Evolutionary conservation across 1,140 invertebrate species (phyloP), one percentile per base, ranked within the genome.

Genomic region (Lepidurus packardi): DNA sequence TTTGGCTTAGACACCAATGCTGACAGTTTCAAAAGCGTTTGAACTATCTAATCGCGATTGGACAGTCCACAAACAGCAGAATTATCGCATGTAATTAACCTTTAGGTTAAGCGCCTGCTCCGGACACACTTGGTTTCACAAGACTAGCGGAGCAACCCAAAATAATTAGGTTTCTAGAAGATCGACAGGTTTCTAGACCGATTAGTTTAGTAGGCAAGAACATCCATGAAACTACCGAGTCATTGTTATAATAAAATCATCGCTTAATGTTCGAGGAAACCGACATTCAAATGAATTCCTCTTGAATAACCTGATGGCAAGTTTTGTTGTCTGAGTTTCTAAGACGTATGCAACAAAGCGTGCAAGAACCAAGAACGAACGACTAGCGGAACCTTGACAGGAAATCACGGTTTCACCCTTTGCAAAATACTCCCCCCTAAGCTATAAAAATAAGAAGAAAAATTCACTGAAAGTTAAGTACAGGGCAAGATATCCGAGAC

Each of bases 331-430:
- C 45, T 47, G 53, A 7, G 53, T 21, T 65, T 13, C n/a, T 21
- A 65, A 34, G 16, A 65, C 16, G 21, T 65, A 65, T 13, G 53
- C 53, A 65, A 65, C 53, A 65, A 10, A 65, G 53, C 53, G 53
- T 65, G 8, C 53, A 65, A 65, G 4, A 47, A 47, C 45, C 45
- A 1, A 5, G 16, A 47, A 47, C 45, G 16, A 11, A 11, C 45
- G 16, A 47, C 53, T 65, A 65, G 53, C 13, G 53, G 53, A 65
- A 65, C 53, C 53, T 65, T 65, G 53, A 65, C 53, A 65, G 13
- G 53, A 47, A 47, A 65, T 65, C 53, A 65, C 21, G 53, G 53
- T 65, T 65, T 65, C 53, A 16, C 21, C 53, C 9, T 65, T 65
- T 65, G 16, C 53, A 65, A 65, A 65, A 65, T 13, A 47, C 3